Evolutionary conservation across 2,797 vertebrate genomes (phyloP), one percentile per base, ranked within the genome.

Genomic region (Sciurus vulgaris): DNA sequence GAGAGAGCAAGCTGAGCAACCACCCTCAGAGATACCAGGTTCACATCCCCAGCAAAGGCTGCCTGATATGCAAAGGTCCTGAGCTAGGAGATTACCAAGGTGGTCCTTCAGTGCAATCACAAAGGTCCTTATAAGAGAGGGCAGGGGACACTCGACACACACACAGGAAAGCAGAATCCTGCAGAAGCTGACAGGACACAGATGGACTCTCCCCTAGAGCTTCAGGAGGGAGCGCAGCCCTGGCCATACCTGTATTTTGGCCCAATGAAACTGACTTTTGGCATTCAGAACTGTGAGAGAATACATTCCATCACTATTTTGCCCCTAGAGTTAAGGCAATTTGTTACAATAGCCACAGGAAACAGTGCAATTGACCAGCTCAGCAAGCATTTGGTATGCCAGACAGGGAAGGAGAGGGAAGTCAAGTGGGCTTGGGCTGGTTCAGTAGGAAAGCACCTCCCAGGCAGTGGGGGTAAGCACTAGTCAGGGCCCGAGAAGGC

Each of bases 1-100:
- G 5, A 1, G 4, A 3, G 0, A 18, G 20, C 0, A 20, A n/a
- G 15, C 30, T 86, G 47, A 47, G 26, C 15, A 7, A 28, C 0
- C 11, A 35, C 8, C 38, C 13, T 18, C 24, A 17, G 20, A 59
- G 24, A 54, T 5, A 1, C 0, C 0, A 13, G 38, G 22, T 15
- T 12, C n/a, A 30, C 20, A 56, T 9, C 5, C 30, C 47, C 11
- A 0, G 49, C 15, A 17, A 5, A 9, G 51, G 41, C 11, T n/a
- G 15, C 13, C 11, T 35, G 12, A 28, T 44, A 41, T 59, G 41
- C 56, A 22, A 78, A 70, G 35, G 33, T 26, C 87, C 70, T 30
- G n/a, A 90, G 70, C 47, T 41, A 67, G 14, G 28, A 38, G 24
- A 13, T 24, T 13, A 13, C 35, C 9, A 0, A 7, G 18, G 41